Percentiles rank a stretch among this genome's conserved stretches.
phyloP scores from a whole-genome alignment of 2,113 vertebrate species.

The Illadopsis cleaveri region DNA sequence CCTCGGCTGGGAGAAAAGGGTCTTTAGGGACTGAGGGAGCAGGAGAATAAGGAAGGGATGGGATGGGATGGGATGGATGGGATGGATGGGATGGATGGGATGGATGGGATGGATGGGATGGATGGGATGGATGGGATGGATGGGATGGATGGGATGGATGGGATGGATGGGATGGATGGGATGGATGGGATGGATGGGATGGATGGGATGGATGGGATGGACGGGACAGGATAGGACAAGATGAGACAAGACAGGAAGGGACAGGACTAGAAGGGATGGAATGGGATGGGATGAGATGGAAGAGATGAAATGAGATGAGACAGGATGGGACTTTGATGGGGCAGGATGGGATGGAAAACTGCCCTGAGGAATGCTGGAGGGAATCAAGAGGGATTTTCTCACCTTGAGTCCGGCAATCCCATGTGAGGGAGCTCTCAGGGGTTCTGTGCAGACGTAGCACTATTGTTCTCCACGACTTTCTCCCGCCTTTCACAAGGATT shows the following conservation, averaged over 20 bases:
- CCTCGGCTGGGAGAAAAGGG: background rate
- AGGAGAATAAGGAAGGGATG: background rate
- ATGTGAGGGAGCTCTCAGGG: no score
- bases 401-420: rapidly evolving
- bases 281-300: background rate
- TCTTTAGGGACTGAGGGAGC: background rate
- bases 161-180: no score
- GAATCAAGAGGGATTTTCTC: background rate
- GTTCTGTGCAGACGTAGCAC: background rate
- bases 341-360: background rate
- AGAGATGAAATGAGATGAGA: background rate
- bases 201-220: no score
- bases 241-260: background rate
- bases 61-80: no score
- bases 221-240: background rate
- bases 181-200: no score
- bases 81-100: no score
- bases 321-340: background rate
- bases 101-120: no score
- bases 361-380: background rate
- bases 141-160: no score
- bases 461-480: rapidly evolving
- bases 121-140: no score
- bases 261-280: no score
- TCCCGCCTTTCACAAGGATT: background rate